These are phyloP conservation scores for Pampusana beccarii DNA, from an alignment of 2,113 vertebrate species.

Conservation along the genomic window DNA sequence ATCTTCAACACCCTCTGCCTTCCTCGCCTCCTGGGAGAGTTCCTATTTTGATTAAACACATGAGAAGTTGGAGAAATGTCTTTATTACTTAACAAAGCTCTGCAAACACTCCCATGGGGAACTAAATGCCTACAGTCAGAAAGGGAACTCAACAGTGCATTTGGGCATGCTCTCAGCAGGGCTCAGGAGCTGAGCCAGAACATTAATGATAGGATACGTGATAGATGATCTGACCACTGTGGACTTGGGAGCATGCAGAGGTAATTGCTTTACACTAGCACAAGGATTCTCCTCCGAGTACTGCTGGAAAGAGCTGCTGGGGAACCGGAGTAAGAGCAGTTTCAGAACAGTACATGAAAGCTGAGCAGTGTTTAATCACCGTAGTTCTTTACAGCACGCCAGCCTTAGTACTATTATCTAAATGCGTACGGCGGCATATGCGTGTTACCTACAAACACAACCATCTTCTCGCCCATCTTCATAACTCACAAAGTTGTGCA, in stretches of 20 bases:
- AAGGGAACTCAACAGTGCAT: neutral
- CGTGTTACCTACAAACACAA: neutral
- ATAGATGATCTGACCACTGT: neutral
- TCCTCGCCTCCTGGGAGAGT: neutral
- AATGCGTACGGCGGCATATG: neutral
- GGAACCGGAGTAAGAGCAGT: neutral
- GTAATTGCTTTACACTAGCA: slow-evolving; percentile 37
- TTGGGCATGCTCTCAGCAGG: neutral
- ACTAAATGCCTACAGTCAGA: neutral
- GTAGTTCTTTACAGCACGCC: neutral
- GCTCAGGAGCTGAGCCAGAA: neutral
- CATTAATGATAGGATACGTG: neutral
- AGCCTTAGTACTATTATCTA: neutral
- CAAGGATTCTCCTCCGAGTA: neutral
- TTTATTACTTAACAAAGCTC: slow-evolving; percentile 6
- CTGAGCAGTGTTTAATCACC: neutral
- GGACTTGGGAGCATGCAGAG: neutral
- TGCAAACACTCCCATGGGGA: neutral
- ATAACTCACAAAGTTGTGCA: slow-evolving; percentile 26
- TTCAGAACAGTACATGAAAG: neutral
- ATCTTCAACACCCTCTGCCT: neutral
- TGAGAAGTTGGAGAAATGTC: neutral
- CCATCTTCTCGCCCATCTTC: neutral
- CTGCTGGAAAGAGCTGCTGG: neutral
- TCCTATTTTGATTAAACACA: slow-evolving; percentile 14